Evolutionary conservation across 1,140 invertebrate species (phyloP).

Genomic region (Drosophila ogumai): DNA sequence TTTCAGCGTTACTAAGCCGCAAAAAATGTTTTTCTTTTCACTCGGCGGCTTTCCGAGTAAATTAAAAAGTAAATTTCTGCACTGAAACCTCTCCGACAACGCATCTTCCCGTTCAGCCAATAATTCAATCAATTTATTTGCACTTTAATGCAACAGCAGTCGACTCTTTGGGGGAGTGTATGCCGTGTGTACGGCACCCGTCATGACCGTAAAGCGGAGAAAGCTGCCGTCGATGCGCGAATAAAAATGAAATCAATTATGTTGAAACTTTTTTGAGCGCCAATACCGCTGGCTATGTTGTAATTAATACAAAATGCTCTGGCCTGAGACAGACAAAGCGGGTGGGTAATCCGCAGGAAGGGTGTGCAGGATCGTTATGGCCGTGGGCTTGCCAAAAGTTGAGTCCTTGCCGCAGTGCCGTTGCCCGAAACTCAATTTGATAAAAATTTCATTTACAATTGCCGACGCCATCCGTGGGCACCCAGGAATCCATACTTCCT

Average conservation of each 20-base stretch:
- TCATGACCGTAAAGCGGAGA: conserved; percentile 29
- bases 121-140: conserved; percentile 76
- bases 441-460: conserved; percentile 80
- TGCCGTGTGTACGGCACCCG: conserved; percentile 3
- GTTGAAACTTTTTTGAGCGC: conserved; percentile 69
- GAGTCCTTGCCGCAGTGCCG: conserved; percentile 69
- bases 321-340: conserved; percentile 24
- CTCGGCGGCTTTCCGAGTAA: conserved; percentile 43
- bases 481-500: neutral
- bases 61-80: conserved; percentile 56
- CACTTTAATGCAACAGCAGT: conserved; percentile 47
- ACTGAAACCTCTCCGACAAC: conserved; percentile 14
- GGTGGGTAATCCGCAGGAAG: neutral
- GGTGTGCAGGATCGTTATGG: conserved; percentile 28
- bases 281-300: conserved; percentile 66
- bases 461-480: conserved; percentile 36
- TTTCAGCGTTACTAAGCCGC: neutral
- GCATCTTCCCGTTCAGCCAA: conserved; percentile 40
- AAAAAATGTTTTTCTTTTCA: conserved; percentile 30
- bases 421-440: conserved; percentile 73
- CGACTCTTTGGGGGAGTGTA: conserved; percentile 9
- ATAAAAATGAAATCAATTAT: conserved; percentile 81
- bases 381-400: conserved; percentile 73
- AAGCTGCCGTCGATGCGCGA: conserved; percentile 36
- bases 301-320: conserved; percentile 80